Evolutionary conservation across 1,140 invertebrate genomes (phyloP).

Genomic region (Heliconius nattereri): DNA sequence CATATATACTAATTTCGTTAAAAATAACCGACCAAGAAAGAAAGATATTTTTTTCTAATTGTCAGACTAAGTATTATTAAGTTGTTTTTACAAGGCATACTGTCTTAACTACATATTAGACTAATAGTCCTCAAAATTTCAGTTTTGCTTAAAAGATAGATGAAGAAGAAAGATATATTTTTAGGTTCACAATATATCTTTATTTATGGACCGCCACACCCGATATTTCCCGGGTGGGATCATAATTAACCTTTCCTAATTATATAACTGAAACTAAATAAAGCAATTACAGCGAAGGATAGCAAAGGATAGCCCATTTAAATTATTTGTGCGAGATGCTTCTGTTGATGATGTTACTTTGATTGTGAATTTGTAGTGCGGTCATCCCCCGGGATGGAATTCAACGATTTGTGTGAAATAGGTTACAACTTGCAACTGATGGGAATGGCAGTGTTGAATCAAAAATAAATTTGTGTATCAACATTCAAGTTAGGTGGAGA

Average conservation of each 20-base stretch:
- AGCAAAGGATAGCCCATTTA: conserved; percentile 27
- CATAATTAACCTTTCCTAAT: conserved; percentile 23
- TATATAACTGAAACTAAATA: conserved; percentile 36
- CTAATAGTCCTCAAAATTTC: no score
- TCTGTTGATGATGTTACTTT: conserved; percentile 39
- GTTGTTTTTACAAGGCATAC: no score
- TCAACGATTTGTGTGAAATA: conserved; percentile 24
- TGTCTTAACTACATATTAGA: no score
- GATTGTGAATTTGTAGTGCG: conserved; percentile 37
- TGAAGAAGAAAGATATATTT: neutral
- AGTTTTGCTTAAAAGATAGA: no score
- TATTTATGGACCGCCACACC: neutral
- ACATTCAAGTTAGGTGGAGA: neutral
- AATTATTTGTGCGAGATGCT: conserved; percentile 35
- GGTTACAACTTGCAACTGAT: conserved; percentile 20
- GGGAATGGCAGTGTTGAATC: neutral
- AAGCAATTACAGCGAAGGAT: conserved; percentile 33
- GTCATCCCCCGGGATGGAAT: conserved; percentile 28
- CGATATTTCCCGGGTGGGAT: neutral
- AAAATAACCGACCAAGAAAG: no score
- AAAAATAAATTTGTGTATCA: neutral
- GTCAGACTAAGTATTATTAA: no score
- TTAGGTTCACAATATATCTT: neutral
- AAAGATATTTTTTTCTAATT: no score
- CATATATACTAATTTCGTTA: neutral